phyloP scores from a whole-genome alignment of 2,113 vertebrate species.

The Argyrosomus japonicus region DNA sequence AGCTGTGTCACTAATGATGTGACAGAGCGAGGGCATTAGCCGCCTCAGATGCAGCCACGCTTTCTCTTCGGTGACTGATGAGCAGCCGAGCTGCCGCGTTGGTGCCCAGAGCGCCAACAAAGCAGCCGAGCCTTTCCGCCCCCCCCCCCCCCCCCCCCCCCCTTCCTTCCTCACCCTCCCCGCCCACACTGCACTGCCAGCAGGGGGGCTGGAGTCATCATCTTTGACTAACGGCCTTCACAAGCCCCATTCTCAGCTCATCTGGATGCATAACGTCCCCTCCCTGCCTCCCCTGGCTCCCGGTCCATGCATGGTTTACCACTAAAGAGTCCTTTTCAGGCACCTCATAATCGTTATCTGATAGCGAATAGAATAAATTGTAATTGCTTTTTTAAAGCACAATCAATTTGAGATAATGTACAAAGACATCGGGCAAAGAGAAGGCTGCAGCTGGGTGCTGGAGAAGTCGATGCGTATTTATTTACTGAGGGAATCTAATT shows the following conservation, averaged over 20 bases:
- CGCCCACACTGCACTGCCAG: slow-evolving; percentile 43
- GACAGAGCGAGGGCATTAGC: slow-evolving; percentile 73
- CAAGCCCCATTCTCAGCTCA: slow-evolving; percentile 61
- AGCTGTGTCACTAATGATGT: slow-evolving; percentile 77
- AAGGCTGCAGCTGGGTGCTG: slow-evolving; percentile 60
- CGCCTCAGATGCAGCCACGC: slow-evolving; percentile 47
- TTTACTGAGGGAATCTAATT: slow-evolving; percentile 77
- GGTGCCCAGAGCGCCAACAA: slow-evolving; percentile 60
- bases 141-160: not conserved
- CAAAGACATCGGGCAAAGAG: slow-evolving; percentile 71
- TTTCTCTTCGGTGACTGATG: slow-evolving; percentile 70
- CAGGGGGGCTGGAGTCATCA: slow-evolving; percentile 65
- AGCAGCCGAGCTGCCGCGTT: slow-evolving; percentile 44
- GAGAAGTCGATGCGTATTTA: slow-evolving; percentile 73
- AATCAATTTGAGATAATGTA: slow-evolving; percentile 83
- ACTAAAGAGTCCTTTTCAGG: slow-evolving; percentile 79
- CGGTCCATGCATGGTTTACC: slow-evolving; percentile 75
- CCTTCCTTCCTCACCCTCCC: not conserved
- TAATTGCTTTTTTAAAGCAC: slow-evolving; percentile 83
- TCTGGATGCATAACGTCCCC: slow-evolving; percentile 60
- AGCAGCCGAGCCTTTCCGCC: slow-evolving; percentile 35
- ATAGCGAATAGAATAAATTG: slow-evolving; percentile 79
- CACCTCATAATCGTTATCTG: slow-evolving; percentile 79
- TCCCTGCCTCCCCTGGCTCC: slow-evolving; percentile 48
- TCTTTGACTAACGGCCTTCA: slow-evolving; percentile 71